Conservation (phyloP, 2,888 invertebrate genomes). For the Melinaea menophilus region DNA sequence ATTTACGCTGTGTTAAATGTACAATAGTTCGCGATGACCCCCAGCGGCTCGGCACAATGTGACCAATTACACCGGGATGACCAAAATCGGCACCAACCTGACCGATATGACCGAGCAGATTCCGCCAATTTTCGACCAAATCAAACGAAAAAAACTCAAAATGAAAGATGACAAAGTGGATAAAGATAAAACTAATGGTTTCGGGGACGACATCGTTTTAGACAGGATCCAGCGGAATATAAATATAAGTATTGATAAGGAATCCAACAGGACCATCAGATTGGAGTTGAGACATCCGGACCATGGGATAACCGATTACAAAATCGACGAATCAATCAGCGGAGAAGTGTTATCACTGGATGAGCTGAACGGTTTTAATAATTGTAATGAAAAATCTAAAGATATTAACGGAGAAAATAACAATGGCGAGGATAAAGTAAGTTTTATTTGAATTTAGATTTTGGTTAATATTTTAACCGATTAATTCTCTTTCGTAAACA, state of each 20-base stretch:
- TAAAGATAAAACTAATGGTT: conserved; percentile 32
- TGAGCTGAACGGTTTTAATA: not conserved
- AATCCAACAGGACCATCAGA: conserved; percentile 55
- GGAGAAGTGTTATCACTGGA: too few species aligned
- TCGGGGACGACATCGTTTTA: conserved; percentile 4
- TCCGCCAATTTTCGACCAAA: conserved; percentile 56
- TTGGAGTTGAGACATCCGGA: conserved; percentile 35
- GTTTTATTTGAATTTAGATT: conserved; percentile 22
- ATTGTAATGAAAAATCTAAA: conserved; percentile 21
- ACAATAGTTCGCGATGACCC: conserved; percentile 68
- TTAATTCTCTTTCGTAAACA: too few species aligned
- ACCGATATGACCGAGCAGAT: conserved; percentile 56
- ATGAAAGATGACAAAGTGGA: conserved; percentile 30
- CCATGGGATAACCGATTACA: conserved; percentile 22
- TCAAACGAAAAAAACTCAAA: conserved; percentile 54
- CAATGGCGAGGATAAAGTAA: conserved; percentile 47
- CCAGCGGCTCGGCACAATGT: conserved; percentile 59
- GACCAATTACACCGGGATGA: conserved; percentile 71
- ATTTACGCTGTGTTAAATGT: conserved; percentile 73
- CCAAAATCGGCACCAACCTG: conserved; percentile 61
- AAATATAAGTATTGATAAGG: conserved; percentile 58
- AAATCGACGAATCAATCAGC: conserved; percentile 14
- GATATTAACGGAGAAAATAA: conserved; percentile 25
- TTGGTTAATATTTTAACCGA: too few species aligned
- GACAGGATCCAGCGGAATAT: conserved; percentile 48